Evolutionary conservation across 37 sponge, comb jelly and placozoan species (phyloP), one percentile per base, ranked within the genome.

Genomic region (Cliona cf. orientalis): DNA sequence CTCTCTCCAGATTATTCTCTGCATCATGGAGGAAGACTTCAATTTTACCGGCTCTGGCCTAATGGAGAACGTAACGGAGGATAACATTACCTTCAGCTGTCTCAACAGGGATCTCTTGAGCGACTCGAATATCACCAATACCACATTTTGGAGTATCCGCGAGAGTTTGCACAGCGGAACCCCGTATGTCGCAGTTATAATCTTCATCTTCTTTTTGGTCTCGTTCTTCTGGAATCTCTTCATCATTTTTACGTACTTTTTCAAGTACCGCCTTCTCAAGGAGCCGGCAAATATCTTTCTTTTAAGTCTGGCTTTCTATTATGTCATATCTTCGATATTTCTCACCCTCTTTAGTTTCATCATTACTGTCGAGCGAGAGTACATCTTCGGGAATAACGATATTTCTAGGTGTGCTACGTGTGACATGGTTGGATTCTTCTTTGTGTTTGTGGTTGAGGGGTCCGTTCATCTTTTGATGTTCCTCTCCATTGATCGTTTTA

Each of bases 171-270:
- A 28, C 25, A 28, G 55, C 7, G 88, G 74, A 1, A 34, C 78
- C 14, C 72, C 80, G 0, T 61, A 64, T 3, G 69, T 85, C 6
- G 89, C 89, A 26, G 59, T 42, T 0, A 14, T 93, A 25, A 46
- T 75, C 59, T 39, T 32, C 3, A 69, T 93, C 1, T 82, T 88
- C 80, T 88, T 93, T 38, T 17, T 89, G 9, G n/a, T 93, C 11
- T 81, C 82, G 19, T 81, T 88, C 53, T 29, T 53, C 35, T 93
- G 93, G 93, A 93, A 93, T 37, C 56, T 88, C 3, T 88, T 93
- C 78, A 88, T 93, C 53, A 53, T 93, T 42, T 36, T 87, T 45
- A 75, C 83, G 12, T 86, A 58, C 66, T 33, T 82, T 34, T 6
- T 78, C 55, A 85, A 89, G 35, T 23, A 81, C 32, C 45, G 56